Evolutionary conservation across 2,888 invertebrate species (phyloP).

Genomic region (Pelosia muscerda): DNA sequence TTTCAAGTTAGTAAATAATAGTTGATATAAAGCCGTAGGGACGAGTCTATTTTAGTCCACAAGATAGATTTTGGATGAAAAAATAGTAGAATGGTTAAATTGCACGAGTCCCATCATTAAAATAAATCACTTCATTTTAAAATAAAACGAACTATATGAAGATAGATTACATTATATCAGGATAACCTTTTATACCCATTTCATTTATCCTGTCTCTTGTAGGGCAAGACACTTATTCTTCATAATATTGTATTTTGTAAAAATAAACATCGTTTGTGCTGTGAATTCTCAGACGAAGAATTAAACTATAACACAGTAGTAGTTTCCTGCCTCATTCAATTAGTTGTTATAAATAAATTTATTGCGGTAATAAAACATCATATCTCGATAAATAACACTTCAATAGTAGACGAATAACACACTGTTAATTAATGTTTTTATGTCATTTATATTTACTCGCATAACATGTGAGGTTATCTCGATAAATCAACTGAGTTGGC

Average conservation of each 20-base stretch:
- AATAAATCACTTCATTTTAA: no score
- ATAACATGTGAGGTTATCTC: slow-evolving; percentile 32
- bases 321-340: slow-evolving; percentile 41
- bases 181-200: no score
- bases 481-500: slow-evolving; percentile 38
- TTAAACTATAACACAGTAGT: slow-evolving; percentile 35
- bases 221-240: no score
- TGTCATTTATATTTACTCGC: slow-evolving; percentile 25
- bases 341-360: slow-evolving; percentile 37
- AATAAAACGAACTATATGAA: no score
- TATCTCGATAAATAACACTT: slow-evolving; percentile 21
- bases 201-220: neutral
- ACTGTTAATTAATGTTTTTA: slow-evolving; percentile 16
- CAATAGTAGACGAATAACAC: slow-evolving; percentile 15
- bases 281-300: slow-evolving; percentile 33
- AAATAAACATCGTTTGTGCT: neutral
- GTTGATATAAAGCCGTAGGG: no score
- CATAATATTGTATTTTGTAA: slow-evolving; percentile 5
- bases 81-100: no score
- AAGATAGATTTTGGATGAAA: no score
- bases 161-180: no score
- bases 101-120: no score
- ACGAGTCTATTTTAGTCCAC: no score
- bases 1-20: no score
- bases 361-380: slow-evolving; percentile 34